phyloP scores from a whole-genome alignment of 2,797 vertebrate genomes.

The Phalanger gymnotis region DNA sequence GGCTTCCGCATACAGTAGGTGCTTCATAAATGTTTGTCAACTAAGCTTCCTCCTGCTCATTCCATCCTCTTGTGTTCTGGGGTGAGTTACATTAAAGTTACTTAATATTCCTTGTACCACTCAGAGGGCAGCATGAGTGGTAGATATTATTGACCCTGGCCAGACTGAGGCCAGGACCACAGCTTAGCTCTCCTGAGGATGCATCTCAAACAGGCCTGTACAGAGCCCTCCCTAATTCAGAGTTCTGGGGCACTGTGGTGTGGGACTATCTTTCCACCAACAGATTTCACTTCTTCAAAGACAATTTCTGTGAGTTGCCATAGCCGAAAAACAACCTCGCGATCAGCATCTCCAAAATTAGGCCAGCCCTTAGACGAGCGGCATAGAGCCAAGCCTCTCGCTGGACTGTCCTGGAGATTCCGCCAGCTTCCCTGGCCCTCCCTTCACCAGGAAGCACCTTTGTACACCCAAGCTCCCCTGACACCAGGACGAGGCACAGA shows the following conservation, averaged over 20 bases:
- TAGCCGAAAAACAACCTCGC: not conserved
- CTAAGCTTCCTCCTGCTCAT: too few species aligned
- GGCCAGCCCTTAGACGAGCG: not conserved
- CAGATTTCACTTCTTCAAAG: too few species aligned
- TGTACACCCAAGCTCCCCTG: too few species aligned
- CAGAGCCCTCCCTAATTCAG: not conserved
- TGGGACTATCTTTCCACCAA: not conserved
- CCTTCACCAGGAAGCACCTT: too few species aligned
- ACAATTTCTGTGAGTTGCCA: too few species aligned
- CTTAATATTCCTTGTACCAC: too few species aligned
- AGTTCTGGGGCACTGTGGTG: not conserved
- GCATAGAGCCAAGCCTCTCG: not conserved
- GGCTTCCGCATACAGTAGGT: too few species aligned
- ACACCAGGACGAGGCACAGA: not conserved
- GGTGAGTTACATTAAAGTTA: too few species aligned
- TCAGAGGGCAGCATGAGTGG: not conserved
- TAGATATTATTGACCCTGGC: not conserved
- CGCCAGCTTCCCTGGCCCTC: not conserved
- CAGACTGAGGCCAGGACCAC: not conserved
- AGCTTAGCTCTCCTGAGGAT: not conserved
- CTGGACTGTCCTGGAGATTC: too few species aligned
- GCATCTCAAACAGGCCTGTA: not conserved
- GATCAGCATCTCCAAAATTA: too few species aligned
- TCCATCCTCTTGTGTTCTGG: too few species aligned
- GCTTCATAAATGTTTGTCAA: too few species aligned